Base-by-base conservation (phyloP, 2,113 vertebrate species). In the Syrrhaptes paradoxus region DNA sequence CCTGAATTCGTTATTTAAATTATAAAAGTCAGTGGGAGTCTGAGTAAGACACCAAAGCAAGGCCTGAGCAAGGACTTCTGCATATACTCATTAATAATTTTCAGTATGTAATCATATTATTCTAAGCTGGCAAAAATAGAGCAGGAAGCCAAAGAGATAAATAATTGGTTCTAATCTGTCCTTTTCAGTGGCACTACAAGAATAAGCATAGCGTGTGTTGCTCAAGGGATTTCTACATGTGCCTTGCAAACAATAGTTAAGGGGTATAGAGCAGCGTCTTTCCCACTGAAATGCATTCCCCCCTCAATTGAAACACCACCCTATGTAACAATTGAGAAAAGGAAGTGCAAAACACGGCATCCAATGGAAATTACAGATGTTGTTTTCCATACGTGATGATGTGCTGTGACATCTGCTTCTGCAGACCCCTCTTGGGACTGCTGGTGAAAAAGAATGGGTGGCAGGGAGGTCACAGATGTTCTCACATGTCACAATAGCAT, bases 121-220 rank as follows among this genome's bases (percentile, higher is more conserved):
- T 87, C 81, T 45, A 89, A 95, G 77, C 76, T 87, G 77, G 58
- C 58, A 95, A 76, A 92, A 91, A 93, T 68, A 89, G 41, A 91
- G 89, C 65, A 93, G 89, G 93, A 96, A 94, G 77, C 41, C 87
- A 79, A 76, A 71, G 62, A 91, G 89, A 94, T 75, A 96, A 95
- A 95, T 95, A 96, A 96, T 92, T 91, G 84, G 73, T 85, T 93
- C 76, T 92, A 84, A 95, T 77, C 72, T 86, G 79, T 83, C 66
- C 73, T 76, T 94, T 95, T 79, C 87, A 89, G 77, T 90, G 81
- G 93, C 77, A 82, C 62, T 38, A 61, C 38, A 65, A 81, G 84
- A 94, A 87, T 49, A 76, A 94, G 89, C 85, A n/a, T 9, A 85
- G 83, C 67, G 22, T 19, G 74, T 68, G 77, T 71, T 76, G 70